Base-by-base conservation (phyloP, 2,797 vertebrate genomes). In the Notoglanidium macrostoma region DNA sequence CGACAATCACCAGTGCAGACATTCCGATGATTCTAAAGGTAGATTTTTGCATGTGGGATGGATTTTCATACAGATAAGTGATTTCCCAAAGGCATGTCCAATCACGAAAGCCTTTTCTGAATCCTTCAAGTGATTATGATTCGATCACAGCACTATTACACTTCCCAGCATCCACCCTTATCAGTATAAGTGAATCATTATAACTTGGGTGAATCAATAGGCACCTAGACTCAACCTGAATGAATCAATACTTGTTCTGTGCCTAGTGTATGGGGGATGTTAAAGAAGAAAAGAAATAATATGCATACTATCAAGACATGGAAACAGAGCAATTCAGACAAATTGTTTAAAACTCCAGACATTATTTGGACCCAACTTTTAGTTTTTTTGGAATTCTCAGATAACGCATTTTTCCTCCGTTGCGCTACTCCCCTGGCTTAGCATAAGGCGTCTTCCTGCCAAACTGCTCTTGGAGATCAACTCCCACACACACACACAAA, bases 341-440 rank as follows among this genome's bases (percentile, higher is more conserved):
- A 81, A 80, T 63, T 81, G 83, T 67, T 88, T 61, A 61, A 54
- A 82, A 63, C 9, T 67, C 46, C 67, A 74, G 83, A 73, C 57
- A 40, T 88, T 70, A 85, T 81, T 81, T 54, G 74, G 51, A 73
- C 83, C 21, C 21, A 1, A 63, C 55, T 57, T 78, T 83, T 87
- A 65, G 51, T 88, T 76, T 87, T 84, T 74, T 88, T 70, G 29
- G 32, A 70, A 81, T 65, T 51, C 87, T 82, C 76, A 77, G 84
- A 83, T 88, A 90, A 87, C 83, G 76, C 89, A 89, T 89, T 91
- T 88, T 84, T 91, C 29, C 88, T 88, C 74, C 78, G 80, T 84
- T 89, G 87, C 74, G 51, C 32, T 84, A 87, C 84, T 91, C 86
- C 87, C 86, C 73, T 82, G 88, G 87, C 83, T 83, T 77, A 6